Evolutionary conservation across 2,113 vertebrate species (phyloP).

Genomic region (Amphiprion percula): DNA sequence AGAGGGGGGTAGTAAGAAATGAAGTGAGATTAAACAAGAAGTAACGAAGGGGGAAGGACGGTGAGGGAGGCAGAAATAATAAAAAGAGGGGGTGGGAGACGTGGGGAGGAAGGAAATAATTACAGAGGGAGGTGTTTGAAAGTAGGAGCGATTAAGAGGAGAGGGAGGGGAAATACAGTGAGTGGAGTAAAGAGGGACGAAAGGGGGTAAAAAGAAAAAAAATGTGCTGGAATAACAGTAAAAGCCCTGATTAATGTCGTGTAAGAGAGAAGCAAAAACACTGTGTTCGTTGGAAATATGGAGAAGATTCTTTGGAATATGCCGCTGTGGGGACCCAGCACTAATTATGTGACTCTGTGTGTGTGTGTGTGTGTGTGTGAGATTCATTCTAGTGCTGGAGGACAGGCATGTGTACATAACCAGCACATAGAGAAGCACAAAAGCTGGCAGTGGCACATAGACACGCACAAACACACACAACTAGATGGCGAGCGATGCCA

Average conservation of each 20-base stretch:
- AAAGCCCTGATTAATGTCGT: slow-evolving; percentile 61
- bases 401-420: slow-evolving; percentile 72
- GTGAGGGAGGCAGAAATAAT: slow-evolving; percentile 61
- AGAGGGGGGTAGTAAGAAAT: slow-evolving; percentile 47
- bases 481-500: slow-evolving; percentile 51
- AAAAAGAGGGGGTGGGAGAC: slow-evolving; percentile 43
- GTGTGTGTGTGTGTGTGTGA: slow-evolving; percentile 48
- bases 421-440: slow-evolving; percentile 57
- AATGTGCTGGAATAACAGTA: slow-evolving; percentile 56
- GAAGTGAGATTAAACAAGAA: slow-evolving; percentile 79
- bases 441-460: slow-evolving; percentile 41
- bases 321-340: slow-evolving; percentile 49
- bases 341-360: slow-evolving; percentile 67
- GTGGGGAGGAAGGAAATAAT: slow-evolving; percentile 68
- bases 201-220: slow-evolving; percentile 18
- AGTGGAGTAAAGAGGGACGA: slow-evolving; percentile 31
- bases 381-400: slow-evolving; percentile 68
- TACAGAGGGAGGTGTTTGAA: slow-evolving; percentile 73
- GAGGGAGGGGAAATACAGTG: slow-evolving; percentile 57
- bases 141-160: slow-evolving; percentile 66
- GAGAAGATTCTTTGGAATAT: slow-evolving; percentile 67
- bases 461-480: slow-evolving; percentile 27
- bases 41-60: slow-evolving; percentile 67
- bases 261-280: slow-evolving; percentile 59
- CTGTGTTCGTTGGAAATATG: slow-evolving; percentile 65